Conservation (phyloP, 2,888 invertebrate genomes). For the Troides oblongomaculatus region DNA sequence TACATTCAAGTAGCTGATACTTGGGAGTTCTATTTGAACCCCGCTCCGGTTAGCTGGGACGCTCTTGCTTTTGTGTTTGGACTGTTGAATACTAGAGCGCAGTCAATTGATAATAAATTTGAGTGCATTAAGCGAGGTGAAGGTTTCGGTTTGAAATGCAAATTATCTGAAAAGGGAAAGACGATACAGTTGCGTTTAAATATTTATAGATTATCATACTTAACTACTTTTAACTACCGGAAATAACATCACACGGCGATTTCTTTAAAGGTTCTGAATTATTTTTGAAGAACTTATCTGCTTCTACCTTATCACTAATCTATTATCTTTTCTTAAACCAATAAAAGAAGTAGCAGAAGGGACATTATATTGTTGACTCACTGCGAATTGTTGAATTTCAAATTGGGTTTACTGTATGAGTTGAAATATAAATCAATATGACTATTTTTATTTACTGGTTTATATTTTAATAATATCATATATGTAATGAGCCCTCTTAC, state of each 20-base stretch:
- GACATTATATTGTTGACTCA: conserved; percentile 19
- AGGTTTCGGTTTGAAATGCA: conserved; percentile 28
- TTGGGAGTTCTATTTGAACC: conserved; percentile 65
- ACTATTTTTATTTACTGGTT: too few species aligned
- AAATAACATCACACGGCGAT: conserved; percentile 30
- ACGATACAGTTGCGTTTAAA: conserved; percentile 26
- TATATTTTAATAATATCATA: too few species aligned
- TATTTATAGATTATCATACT: conserved; percentile 5
- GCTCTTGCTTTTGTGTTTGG: conserved; percentile 64
- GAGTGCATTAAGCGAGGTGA: conserved; percentile 44
- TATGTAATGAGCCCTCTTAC: too few species aligned
- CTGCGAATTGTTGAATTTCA: conserved; percentile 31
- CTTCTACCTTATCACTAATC: conserved; percentile 34
- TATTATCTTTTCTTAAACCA: conserved; percentile 27
- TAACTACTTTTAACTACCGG: background rate
- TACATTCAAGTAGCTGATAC: conserved; percentile 72
- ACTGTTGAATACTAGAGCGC: conserved; percentile 60
- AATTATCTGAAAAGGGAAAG: conserved; percentile 29
- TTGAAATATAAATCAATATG: too few species aligned
- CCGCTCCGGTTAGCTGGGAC: conserved; percentile 58
- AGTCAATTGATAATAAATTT: conserved; percentile 60
- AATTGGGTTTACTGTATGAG: background rate
- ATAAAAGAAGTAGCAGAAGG: too few species aligned
- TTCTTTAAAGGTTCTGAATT: too few species aligned
- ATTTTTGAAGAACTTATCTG: conserved; percentile 2